These are phyloP conservation scores for Clarias platycephalus DNA, from an alignment of 2,797 vertebrate species.

Conservation along the genomic window DNA sequence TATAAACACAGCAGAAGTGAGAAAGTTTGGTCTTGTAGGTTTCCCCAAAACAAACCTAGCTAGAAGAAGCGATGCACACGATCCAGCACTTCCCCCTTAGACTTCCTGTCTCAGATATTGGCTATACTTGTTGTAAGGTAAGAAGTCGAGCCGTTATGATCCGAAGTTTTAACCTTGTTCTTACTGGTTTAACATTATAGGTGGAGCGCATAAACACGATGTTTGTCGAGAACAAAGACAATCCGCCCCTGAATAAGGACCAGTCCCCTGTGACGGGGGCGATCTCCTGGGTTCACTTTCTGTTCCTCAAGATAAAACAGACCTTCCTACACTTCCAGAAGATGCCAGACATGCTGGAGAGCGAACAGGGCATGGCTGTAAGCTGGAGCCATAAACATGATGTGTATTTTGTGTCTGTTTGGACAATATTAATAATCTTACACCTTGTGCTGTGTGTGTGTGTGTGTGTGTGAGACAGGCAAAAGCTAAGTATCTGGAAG, in stretches of 20 bases:
- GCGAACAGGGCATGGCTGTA: conserved; percentile 75
- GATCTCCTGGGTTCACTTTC: conserved; percentile 83
- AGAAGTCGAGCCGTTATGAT: not conserved
- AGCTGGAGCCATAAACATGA: not conserved
- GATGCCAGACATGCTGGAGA: conserved; percentile 75
- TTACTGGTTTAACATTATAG: conserved; percentile 65
- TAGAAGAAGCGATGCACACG: too few species aligned
- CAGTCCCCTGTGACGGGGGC: conserved; percentile 87
- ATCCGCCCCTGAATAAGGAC: conserved; percentile 79
- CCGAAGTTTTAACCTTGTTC: not conserved
- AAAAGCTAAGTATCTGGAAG: conserved; percentile 76
- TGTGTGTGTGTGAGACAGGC: conserved; percentile 68
- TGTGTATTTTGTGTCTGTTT: not conserved
- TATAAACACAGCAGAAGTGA: too few species aligned
- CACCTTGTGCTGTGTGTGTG: not conserved
- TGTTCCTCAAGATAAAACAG: conserved; percentile 78
- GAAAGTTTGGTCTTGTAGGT: too few species aligned
- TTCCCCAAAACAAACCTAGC: too few species aligned
- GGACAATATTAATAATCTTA: not conserved
- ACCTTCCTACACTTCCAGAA: conserved; percentile 82
- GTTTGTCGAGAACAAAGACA: conserved; percentile 76
- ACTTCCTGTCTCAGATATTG: not conserved
- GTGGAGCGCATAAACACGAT: conserved; percentile 76
- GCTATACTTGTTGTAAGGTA: not conserved
- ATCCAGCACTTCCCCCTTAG: too few species aligned